Conservation (phyloP, 2,797 vertebrate species). For the Acrossocheilus wenchowensis region DNA sequence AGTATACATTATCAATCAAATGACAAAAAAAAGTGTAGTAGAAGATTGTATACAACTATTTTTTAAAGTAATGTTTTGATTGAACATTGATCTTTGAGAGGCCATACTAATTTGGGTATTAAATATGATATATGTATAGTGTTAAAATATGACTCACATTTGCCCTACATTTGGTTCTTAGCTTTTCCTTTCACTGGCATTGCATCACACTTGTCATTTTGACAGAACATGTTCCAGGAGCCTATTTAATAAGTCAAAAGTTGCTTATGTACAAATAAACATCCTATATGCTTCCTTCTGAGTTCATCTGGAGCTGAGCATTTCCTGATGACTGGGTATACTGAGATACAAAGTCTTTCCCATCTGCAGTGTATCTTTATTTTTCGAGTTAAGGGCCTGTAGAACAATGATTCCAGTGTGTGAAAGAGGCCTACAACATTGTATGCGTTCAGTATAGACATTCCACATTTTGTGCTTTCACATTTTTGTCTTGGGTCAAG, state of each 20-base stretch:
- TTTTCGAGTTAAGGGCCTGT: neutral
- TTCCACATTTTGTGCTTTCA: neutral
- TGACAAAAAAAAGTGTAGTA: neutral
- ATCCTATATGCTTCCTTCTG: constrained; percentile 2
- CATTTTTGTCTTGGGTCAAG: constrained; percentile 21
- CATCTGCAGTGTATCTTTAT: neutral
- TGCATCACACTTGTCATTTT: constrained; percentile 24
- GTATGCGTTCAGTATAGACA: neutral
- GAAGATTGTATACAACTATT: neutral
- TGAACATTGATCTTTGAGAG: neutral
- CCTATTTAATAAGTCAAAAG: neutral
- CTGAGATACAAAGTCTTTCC: neutral
- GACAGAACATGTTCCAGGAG: neutral
- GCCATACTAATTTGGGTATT: neutral
- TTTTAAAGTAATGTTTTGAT: neutral
- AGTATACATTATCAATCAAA: neutral
- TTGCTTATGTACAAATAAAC: constrained; percentile 6
- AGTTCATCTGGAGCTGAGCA: constrained; percentile 11
- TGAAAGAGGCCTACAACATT: neutral
- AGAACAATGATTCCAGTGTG: constrained; percentile 34
- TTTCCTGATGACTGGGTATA: neutral
- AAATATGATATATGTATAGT: neutral
- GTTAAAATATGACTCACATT: neutral
- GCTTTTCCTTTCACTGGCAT: constrained; percentile 19
- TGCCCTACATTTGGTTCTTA: neutral